Conservation (phyloP, 2,113 vertebrate genomes). For the Phrynosoma blainvillii region DNA sequence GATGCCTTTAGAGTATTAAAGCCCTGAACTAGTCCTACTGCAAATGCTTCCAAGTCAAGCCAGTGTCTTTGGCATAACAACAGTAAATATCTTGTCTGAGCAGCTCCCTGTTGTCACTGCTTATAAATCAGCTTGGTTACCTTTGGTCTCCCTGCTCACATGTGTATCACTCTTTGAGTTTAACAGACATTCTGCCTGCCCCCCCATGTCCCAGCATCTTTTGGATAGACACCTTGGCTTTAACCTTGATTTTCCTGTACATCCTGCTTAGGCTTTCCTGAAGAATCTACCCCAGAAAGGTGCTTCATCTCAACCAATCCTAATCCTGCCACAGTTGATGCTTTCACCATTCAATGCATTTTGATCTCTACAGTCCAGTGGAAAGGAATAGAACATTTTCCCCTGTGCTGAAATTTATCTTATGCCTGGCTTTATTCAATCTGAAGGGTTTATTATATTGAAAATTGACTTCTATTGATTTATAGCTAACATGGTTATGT, state of each 20-base stretch:
- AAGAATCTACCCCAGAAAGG: background rate
- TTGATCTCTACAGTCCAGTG: background rate
- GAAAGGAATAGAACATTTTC: background rate
- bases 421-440: background rate
- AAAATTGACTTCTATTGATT: background rate
- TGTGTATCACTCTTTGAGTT: background rate
- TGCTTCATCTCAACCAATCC: background rate
- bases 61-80: background rate
- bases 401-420: background rate
- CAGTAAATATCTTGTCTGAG: background rate
- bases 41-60: background rate
- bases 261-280: background rate
- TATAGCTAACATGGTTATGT: background rate
- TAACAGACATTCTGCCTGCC: background rate
- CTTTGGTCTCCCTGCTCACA: background rate
- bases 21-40: background rate
- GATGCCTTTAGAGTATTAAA: too few species aligned
- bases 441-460: background rate
- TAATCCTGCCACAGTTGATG: background rate
- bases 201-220: background rate
- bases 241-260: background rate
- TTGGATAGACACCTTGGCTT: background rate
- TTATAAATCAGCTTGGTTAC: background rate
- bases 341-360: background rate
- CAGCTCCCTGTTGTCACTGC: background rate